A percentile compares a stretch with the other conserved stretches of the same genome.
Conservation (phyloP, 92 coral and sea anemone genomes). For the Micromussa lordhowensis region DNA sequence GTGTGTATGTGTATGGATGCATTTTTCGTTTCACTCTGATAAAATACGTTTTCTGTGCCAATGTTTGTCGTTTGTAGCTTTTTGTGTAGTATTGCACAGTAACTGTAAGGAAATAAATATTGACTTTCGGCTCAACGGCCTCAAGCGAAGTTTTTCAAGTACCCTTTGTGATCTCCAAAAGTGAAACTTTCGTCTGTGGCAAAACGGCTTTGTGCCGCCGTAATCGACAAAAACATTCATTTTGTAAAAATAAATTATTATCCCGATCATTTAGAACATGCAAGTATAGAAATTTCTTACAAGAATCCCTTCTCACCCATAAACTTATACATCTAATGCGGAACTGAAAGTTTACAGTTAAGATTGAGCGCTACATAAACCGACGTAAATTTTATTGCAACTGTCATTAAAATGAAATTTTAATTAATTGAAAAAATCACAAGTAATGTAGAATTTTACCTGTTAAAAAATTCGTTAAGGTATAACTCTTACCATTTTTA, state of each 20-base stretch:
- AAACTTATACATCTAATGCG: background rate
- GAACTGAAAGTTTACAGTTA: background rate
- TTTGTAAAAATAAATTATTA: background rate
- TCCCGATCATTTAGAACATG: background rate
- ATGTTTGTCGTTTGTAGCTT: too few relatives aligned
- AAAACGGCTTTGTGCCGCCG: background rate
- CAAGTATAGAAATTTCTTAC: background rate
- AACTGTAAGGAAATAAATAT: background rate
- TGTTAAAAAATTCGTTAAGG: background rate
- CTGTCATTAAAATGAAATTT: background rate
- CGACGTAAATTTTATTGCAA: background rate
- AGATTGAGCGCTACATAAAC: background rate
- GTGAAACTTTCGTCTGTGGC: background rate
- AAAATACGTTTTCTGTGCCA: too few relatives aligned
- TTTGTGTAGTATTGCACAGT: too few relatives aligned
- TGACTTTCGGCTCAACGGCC: background rate
- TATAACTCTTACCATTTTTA: slow-evolving; percentile 2
- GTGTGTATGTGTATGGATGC: too few relatives aligned
- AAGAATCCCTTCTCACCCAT: background rate
- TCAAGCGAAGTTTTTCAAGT: background rate
- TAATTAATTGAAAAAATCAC: too few relatives aligned
- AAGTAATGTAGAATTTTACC: background rate
- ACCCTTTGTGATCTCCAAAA: background rate
- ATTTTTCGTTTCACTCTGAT: too few relatives aligned
- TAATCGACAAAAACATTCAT: background rate